Base-by-base conservation (phyloP, 2,113 vertebrate species). In the Hyaena hyaena region DNA sequence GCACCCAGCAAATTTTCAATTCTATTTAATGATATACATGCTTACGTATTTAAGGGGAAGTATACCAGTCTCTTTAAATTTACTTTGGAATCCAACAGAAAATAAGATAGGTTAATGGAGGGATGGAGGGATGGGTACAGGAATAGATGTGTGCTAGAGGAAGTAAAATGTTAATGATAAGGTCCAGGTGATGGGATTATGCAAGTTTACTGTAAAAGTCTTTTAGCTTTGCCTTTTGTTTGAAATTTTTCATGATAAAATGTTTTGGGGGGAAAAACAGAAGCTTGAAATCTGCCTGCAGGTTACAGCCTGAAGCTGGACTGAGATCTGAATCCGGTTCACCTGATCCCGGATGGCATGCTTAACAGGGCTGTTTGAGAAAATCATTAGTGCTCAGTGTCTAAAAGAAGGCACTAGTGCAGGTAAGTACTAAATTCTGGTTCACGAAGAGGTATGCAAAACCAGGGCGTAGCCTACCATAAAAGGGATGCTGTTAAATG, bases 241-340 rank as follows among this genome's bases (percentile, higher is more conserved):
- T 81, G 66, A 69, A 79, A 24, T 12, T 35, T 81, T 90, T 93
- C 33, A 76, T 39, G 61, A 74, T 87, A 85, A 80, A 97, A 63
- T 92, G 43, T 80, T 93, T 88, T 53, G 4, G 19, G 55, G 55
- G 17, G 1, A 23, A 61, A 83, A 90, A 92, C 23, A 17, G 55
- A 88, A 43, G 68, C 39, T 92, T 68, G 55, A 83, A 94, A 90
- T 73, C 43, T 71, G 4, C 84, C 43, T 85, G 95, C 68, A 71
- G 28, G n/a, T 83, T 88, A 76, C 8, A 83, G 8, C 28, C 43
- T 80, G 58, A 76, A 33, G 17, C 77, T 89, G 58, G 77, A 12
- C 71, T 55, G 66, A 85, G 53, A 81, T 65, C 79, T 58, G 82
- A 82, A 91, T 79, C 33, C 28, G n/a, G n/a, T 68, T 68, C 61